Percentiles rank a stretch among this genome's conserved stretches.
Evolutionary conservation across 2,797 vertebrate species (phyloP).

Genomic region (Micrastur ruficollis): DNA sequence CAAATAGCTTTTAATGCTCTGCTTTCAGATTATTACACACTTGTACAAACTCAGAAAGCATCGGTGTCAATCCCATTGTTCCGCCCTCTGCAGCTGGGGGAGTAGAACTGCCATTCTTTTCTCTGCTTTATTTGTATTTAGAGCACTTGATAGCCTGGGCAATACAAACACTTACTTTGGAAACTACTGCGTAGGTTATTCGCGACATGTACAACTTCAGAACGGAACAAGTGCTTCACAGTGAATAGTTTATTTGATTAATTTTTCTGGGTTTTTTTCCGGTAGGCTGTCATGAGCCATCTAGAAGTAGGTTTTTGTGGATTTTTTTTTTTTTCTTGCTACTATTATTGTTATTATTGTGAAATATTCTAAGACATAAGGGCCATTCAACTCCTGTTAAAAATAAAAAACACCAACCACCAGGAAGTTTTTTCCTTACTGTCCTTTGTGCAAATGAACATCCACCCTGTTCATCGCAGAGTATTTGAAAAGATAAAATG

Average conservation of each 20-base stretch:
- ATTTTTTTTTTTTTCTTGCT: not conserved
- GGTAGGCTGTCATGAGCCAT: not conserved
- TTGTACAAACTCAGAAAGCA: not conserved
- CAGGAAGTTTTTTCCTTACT: not conserved
- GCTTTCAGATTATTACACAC: not conserved
- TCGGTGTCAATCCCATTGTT: not conserved
- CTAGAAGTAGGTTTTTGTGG: not conserved
- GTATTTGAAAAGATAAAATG: not conserved
- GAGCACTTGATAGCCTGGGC: no score
- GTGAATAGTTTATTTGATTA: not conserved
- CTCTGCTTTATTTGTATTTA: not conserved
- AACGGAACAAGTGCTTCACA: not conserved
- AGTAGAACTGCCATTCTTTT: not conserved
- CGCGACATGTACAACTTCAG: not conserved
- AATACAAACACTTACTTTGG: not conserved
- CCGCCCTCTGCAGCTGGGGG: not conserved
- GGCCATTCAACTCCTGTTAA: not conserved
- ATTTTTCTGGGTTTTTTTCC: not conserved
- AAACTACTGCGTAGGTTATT: not conserved
- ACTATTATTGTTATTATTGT: not conserved
- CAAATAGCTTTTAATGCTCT: not conserved
- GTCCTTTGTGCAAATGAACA: not conserved
- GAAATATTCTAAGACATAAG: not conserved
- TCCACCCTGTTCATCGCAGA: not conserved
- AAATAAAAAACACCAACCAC: not conserved